Evolutionary conservation across 2,888 invertebrate genomes (phyloP).

Genomic region (Agrotis puta): DNA sequence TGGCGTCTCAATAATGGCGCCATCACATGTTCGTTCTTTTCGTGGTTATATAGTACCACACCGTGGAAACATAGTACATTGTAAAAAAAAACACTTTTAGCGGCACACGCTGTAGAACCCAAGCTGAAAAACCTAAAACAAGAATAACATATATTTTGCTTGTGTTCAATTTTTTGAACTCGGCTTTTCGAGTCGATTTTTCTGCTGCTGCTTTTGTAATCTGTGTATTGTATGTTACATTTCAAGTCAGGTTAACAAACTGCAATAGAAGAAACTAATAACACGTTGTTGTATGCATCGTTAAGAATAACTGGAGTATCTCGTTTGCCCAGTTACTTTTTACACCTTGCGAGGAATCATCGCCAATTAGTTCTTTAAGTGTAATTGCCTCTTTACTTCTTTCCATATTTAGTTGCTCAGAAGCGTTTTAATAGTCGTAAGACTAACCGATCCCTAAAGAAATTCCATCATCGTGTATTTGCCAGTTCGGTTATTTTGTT

Average conservation of each 20-base stretch:
- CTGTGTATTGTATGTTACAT: not conserved
- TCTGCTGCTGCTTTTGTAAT: not conserved
- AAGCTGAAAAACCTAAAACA: not conserved
- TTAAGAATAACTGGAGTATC: constrained; percentile 19
- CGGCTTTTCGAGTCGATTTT: not conserved
- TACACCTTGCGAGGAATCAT: constrained; percentile 38
- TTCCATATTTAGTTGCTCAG: constrained; percentile 14
- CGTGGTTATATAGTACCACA: no score
- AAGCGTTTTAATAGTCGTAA: constrained; percentile 11
- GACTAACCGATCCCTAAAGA: not conserved
- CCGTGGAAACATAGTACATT: no score
- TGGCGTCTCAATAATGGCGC: no score
- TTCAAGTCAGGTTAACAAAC: constrained; percentile 12
- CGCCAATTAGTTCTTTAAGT: constrained; percentile 34
- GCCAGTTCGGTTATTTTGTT: not conserved
- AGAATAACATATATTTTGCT: no score
- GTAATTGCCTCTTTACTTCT: constrained; percentile 36
- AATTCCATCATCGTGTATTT: not conserved
- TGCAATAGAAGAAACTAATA: constrained; percentile 23
- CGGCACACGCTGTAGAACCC: no score
- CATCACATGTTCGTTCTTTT: no score
- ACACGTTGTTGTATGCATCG: constrained; percentile 11
- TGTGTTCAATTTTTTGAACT: not conserved
- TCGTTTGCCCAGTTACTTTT: constrained; percentile 32
- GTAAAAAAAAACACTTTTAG: no score